A percentile compares a stretch with the other conserved stretches of the same genome.
phyloP scores from a whole-genome alignment of 2,113 vertebrate species.

The Himantopus leucocephalus region DNA sequence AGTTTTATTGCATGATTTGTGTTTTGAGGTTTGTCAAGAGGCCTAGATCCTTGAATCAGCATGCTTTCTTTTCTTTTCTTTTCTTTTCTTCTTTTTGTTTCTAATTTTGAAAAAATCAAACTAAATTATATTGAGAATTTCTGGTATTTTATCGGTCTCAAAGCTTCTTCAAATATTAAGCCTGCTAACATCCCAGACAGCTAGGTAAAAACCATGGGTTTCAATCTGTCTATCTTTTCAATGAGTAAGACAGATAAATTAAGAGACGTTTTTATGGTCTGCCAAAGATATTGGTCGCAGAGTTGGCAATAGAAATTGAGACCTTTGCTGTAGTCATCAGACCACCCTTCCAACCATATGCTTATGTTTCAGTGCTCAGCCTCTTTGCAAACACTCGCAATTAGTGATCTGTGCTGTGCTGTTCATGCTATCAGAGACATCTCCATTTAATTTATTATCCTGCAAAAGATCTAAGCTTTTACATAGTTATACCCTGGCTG shows the following conservation, averaged over 20 bases:
- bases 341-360: conserved; percentile 6
- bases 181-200: not conserved
- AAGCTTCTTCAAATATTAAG: not conserved
- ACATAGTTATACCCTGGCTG: conserved; percentile 22
- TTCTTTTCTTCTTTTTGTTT: not conserved
- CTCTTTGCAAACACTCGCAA: not conserved
- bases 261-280: not conserved
- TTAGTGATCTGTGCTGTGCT: conserved; percentile 10
- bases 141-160: not conserved
- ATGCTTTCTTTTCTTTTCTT: not conserved
- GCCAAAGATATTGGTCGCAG: not conserved
- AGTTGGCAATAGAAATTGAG: not conserved
- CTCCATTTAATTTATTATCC: conserved; percentile 53
- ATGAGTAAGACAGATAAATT: not conserved
- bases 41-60: not conserved
- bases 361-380: not conserved
- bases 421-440: conserved; percentile 16
- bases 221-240: not conserved
- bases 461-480: conserved; percentile 40
- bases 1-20: conserved; percentile 31
- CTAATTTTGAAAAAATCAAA: not conserved
- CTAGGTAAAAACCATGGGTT: not conserved
- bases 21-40: not conserved
- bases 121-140: not conserved
- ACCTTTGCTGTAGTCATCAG: not conserved